Percentiles rank a stretch among this genome's conserved stretches.
These are phyloP conservation scores for Tragelaphus scriptus DNA, from an alignment of 2,113 vertebrate genomes.

Conservation along the genomic window DNA sequence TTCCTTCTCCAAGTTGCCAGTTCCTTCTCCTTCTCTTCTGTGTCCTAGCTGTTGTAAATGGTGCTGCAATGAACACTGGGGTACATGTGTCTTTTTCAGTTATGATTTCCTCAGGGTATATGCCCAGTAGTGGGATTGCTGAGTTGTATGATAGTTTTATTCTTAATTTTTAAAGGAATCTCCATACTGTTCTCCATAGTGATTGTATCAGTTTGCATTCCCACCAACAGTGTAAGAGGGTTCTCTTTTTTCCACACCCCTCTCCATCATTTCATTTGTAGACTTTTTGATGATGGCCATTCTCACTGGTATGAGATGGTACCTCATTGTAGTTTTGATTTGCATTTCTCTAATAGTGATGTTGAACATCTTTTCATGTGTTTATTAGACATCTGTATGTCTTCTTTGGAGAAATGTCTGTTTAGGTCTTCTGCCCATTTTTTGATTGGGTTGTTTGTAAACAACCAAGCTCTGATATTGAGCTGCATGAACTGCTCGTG, in stretches of 20 bases:
- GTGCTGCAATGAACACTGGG: background rate
- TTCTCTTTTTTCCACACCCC: background rate
- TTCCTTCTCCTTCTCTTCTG: no score
- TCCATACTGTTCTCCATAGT: background rate
- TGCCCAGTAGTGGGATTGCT: background rate
- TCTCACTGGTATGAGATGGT: background rate
- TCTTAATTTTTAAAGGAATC: background rate
- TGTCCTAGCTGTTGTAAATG: background rate
- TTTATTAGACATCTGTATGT: background rate
- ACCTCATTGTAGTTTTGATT: background rate
- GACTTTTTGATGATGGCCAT: background rate
- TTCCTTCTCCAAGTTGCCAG: no score
- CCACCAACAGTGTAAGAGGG: background rate
- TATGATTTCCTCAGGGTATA: background rate
- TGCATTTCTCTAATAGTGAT: background rate
- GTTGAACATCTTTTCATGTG: background rate
- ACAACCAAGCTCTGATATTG: background rate
- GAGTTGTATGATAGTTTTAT: background rate
- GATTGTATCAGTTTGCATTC: background rate
- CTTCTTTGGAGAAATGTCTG: background rate
- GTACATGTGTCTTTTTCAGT: background rate
- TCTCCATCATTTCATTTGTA: background rate
- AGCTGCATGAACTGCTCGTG: background rate
- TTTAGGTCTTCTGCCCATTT: background rate
- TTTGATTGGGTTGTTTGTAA: background rate